These are phyloP conservation scores for Elephantulus edwardii DNA, from an alignment of 2,113 vertebrate genomes.

Conservation along the genomic window DNA sequence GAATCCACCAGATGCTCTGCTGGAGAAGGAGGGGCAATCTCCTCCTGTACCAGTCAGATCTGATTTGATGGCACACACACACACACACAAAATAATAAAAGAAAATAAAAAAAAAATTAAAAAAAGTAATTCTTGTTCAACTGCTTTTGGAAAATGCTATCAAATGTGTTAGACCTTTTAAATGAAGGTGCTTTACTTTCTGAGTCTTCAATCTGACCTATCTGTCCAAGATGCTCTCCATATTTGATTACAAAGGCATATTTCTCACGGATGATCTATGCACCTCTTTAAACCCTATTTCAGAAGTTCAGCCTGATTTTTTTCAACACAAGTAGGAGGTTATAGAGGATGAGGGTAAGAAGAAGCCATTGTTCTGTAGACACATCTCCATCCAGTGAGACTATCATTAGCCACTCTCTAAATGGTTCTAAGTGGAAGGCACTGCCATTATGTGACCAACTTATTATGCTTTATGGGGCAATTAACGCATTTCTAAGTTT, in stretches of 20 bases:
- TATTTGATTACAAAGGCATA: not conserved
- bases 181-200: not conserved
- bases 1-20: no score
- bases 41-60: no score
- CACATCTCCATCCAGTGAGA: not conserved
- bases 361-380: not conserved
- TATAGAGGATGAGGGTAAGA: not conserved
- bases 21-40: no score
- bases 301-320: not conserved
- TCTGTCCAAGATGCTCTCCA: not conserved
- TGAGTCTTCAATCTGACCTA: not conserved
- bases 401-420: not conserved
- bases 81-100: no score
- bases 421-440: not conserved
- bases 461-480: accelerated
- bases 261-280: not conserved
- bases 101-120: no score
- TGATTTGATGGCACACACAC: no score
- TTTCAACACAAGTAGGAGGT: not conserved
- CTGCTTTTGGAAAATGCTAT: not conserved
- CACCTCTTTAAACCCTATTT: no score
- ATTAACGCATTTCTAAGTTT: not conserved
- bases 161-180: no score
- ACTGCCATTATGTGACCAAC: accelerated
- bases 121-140: not conserved